These are phyloP conservation scores for Drosophila sucinea DNA, from an alignment of 1,140 invertebrate genomes.

Conservation along the genomic window DNA sequence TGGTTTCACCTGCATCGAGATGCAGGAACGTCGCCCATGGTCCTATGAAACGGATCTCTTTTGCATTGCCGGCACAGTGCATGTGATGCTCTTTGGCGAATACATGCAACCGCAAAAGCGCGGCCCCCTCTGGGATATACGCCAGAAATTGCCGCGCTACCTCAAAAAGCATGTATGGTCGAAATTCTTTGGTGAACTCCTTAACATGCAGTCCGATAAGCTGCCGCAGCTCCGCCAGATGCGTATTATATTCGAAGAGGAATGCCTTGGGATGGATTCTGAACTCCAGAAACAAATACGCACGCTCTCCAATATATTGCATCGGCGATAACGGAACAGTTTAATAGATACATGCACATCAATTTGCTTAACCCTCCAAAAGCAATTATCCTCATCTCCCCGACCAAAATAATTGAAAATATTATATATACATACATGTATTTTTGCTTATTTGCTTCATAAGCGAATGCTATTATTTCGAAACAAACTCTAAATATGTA, in stretches of 20 bases:
- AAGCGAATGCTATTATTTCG: neutral
- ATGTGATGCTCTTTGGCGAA: conserved; percentile 93
- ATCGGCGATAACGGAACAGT: conserved; percentile 73
- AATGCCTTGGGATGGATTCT: conserved; percentile 84
- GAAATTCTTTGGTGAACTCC: conserved; percentile 87
- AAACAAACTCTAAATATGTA: neutral
- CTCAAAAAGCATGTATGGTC: conserved; percentile 87
- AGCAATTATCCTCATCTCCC: neutral
- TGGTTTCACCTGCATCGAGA: conserved; percentile 93
- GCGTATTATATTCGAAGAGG: conserved; percentile 86
- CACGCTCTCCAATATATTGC: conserved; percentile 77
- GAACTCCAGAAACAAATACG: conserved; percentile 82
- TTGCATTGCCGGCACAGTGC: conserved; percentile 94
- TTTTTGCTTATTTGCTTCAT: conserved; percentile 7
- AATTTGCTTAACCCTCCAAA: neutral
- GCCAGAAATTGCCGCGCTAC: conserved; percentile 85
- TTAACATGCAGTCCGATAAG: conserved; percentile 88
- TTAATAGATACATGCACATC: neutral
- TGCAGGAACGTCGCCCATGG: conserved; percentile 94
- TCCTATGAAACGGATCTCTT: conserved; percentile 96
- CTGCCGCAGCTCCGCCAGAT: conserved; percentile 87
- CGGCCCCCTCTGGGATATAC: conserved; percentile 84
- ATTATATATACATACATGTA: conserved; percentile 13
- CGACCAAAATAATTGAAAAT: conserved; percentile 7
- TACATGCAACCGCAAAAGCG: conserved; percentile 89